Evolutionary conservation across 2,888 invertebrate genomes (phyloP).

Genomic region (Saturnia japonica): DNA sequence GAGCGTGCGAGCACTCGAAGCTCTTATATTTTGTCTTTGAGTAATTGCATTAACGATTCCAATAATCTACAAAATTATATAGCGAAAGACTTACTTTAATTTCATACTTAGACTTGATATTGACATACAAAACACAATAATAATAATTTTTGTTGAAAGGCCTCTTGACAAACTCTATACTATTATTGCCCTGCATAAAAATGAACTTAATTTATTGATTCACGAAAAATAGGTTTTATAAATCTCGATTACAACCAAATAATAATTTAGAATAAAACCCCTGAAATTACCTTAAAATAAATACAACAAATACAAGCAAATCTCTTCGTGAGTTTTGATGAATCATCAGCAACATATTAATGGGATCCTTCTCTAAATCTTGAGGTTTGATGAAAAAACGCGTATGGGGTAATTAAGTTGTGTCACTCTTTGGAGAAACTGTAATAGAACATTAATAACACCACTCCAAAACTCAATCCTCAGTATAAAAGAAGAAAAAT

Average conservation of each 20-base stretch:
- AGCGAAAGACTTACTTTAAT: background rate
- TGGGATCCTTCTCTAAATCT: background rate
- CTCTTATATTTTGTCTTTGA: conserved; percentile 20
- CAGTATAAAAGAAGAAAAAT: background rate
- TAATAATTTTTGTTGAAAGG: background rate
- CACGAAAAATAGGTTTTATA: background rate
- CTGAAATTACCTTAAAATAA: background rate
- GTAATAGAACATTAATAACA: background rate
- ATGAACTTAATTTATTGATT: background rate
- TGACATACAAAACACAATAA: background rate
- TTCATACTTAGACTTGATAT: background rate
- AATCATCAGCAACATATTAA: background rate
- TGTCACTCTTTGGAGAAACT: background rate
- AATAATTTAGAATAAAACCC: background rate
- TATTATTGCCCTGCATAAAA: background rate
- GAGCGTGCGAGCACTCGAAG: conserved; percentile 5
- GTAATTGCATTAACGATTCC: conserved; percentile 18
- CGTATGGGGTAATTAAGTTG: background rate
- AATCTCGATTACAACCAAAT: background rate
- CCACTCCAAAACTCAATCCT: background rate
- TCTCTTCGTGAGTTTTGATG: background rate
- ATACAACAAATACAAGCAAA: background rate
- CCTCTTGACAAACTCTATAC: background rate
- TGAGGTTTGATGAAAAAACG: background rate
- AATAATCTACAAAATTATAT: background rate